phyloP scores from a whole-genome alignment of 2,797 vertebrate genomes.

The Calcarius lapponicus region DNA sequence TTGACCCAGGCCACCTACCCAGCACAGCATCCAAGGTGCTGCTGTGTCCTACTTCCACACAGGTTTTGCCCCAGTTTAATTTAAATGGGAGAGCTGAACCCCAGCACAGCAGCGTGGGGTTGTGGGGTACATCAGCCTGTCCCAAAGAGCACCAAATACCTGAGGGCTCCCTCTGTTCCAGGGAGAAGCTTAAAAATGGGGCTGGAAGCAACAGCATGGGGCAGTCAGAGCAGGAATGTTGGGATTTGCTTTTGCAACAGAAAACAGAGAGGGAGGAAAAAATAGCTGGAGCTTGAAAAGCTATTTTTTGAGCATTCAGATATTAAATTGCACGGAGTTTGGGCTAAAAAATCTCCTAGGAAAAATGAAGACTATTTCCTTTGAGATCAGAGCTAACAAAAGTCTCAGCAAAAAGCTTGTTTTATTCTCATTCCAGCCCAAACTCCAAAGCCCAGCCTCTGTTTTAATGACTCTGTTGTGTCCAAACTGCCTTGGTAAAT shows the following conservation, averaged over 20 bases:
- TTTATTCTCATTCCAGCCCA: neutral
- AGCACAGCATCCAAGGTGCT: fast-evolving
- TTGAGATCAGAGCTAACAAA: slow-evolving; percentile 38
- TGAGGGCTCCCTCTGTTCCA: fast-evolving
- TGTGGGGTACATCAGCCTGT: neutral
- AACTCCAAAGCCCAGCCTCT: neutral
- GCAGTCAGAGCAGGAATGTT: neutral
- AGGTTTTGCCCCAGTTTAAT: neutral
- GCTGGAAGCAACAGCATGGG: neutral
- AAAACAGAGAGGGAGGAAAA: neutral
- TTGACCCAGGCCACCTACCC: neutral
- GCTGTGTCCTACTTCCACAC: fast-evolving
- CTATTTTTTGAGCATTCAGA: neutral
- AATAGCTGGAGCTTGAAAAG: neutral
- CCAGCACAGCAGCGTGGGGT: fast-evolving
- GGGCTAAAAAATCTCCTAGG: neutral
- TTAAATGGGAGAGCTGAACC: neutral
- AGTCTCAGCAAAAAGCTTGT: neutral
- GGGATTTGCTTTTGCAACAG: neutral
- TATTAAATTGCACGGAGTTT: neutral
- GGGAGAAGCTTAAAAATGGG: neutral
- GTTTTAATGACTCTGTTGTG: neutral
- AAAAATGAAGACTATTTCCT: slow-evolving; percentile 39
- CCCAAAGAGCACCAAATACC: neutral
- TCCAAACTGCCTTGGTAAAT: neutral